Percentiles rank a stretch among this genome's conserved stretches.
phyloP scores from a whole-genome alignment of 2,113 vertebrate species.

The Pterocles orientalis region DNA sequence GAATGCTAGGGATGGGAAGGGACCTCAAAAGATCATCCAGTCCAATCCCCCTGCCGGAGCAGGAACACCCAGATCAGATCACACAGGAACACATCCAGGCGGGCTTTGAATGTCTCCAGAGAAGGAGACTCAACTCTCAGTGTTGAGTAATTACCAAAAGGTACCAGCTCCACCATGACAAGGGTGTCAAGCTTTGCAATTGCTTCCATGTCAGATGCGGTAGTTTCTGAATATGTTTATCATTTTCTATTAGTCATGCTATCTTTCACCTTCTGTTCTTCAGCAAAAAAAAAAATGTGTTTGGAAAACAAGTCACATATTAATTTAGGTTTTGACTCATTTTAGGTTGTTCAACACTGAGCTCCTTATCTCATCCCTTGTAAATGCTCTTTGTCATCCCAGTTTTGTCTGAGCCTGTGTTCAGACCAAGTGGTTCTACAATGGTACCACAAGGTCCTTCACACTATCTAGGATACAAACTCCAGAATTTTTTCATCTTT shows the following conservation, averaged over 20 bases:
- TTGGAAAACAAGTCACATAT: background rate
- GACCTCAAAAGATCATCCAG: too few relatives aligned
- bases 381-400: background rate
- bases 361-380: background rate
- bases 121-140: too few relatives aligned
- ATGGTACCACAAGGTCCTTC: background rate
- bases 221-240: background rate
- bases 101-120: too few relatives aligned
- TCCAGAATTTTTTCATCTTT: background rate
- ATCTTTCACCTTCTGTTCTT: background rate
- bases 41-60: too few relatives aligned
- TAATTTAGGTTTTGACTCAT: background rate
- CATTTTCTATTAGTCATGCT: background rate
- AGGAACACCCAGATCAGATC: too few relatives aligned
- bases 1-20: too few relatives aligned
- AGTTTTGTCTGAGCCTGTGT: background rate
- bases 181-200: background rate
- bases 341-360: background rate
- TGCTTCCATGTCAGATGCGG: background rate
- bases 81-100: too few relatives aligned
- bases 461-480: background rate
- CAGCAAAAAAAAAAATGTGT: background rate
- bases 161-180: fast-evolving
- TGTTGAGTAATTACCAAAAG: background rate
- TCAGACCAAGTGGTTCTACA: background rate